phyloP scores from a whole-genome alignment of 2,113 vertebrate genomes.

The Nannospalax galili region DNA sequence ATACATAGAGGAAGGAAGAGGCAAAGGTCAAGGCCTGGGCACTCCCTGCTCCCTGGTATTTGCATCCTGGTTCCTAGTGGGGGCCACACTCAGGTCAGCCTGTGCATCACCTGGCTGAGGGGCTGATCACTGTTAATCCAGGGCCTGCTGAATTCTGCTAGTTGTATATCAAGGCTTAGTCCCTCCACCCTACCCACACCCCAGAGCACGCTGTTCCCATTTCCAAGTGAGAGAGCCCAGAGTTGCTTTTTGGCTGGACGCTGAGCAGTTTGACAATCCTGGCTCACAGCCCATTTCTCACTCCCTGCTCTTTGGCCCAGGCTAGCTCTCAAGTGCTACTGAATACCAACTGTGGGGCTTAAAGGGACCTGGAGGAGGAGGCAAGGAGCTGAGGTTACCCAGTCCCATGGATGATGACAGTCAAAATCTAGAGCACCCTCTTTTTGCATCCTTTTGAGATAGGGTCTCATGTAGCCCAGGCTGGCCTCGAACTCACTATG shows the following conservation, averaged over 20 bases:
- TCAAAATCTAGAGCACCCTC: neutral
- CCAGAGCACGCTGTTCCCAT: neutral
- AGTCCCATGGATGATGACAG: too few relatives aligned
- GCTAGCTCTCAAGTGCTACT: neutral
- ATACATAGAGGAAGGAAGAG: neutral
- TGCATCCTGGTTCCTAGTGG: neutral
- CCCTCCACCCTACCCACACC: fast-evolving
- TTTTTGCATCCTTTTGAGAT: neutral
- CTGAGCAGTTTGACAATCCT: neutral
- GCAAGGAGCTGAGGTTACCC: neutral
- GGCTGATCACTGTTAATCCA: neutral
- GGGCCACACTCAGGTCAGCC: neutral
- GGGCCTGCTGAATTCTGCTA: neutral
- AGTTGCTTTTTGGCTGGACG: neutral
- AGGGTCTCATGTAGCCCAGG: neutral
- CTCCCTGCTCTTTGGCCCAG: neutral
- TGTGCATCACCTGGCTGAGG: neutral
- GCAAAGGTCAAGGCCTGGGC: slow-evolving; percentile 10
- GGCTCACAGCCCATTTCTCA: neutral
- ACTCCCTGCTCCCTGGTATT: neutral
- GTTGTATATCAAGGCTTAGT: neutral
- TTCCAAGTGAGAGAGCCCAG: neutral
- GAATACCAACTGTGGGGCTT: neutral
- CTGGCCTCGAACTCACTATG: neutral
- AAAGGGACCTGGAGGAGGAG: neutral